phyloP scores from a whole-genome alignment of 2,888 invertebrate species.

The Sphaerophoria taeniata region DNA sequence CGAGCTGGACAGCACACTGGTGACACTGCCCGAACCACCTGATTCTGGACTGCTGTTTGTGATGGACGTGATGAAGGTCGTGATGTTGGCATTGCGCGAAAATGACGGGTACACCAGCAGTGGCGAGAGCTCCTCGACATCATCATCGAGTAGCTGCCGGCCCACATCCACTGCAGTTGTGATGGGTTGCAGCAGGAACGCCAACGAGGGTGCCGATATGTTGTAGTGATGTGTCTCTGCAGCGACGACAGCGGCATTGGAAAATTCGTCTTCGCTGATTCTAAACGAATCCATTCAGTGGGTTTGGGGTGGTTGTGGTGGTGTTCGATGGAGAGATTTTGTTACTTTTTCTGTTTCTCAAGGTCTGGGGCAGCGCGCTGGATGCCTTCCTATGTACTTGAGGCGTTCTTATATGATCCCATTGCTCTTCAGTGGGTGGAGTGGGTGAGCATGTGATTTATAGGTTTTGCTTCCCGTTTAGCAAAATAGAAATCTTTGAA shows the following conservation, averaged over 20 bases:
- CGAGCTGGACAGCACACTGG: slow-evolving; percentile 57
- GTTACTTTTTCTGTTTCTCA: no score
- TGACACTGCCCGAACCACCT: slow-evolving; percentile 53
- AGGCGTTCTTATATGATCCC: no score
- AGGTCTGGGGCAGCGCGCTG: no score
- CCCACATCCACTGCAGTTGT: slow-evolving; percentile 57
- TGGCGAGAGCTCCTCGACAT: slow-evolving; percentile 60
- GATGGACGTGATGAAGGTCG: slow-evolving; percentile 69
- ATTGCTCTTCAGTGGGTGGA: no score
- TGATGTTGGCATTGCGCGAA: slow-evolving; percentile 47
- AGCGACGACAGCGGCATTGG: slow-evolving; percentile 55
- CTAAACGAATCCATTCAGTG: slow-evolving; percentile 71
- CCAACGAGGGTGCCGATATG: slow-evolving; percentile 62
- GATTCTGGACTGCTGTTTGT: slow-evolving; percentile 74
- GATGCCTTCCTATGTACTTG: no score
- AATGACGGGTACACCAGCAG: slow-evolving; percentile 49
- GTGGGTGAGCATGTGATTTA: no score
- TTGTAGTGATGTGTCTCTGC: slow-evolving; percentile 74
- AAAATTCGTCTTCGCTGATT: slow-evolving; percentile 58
- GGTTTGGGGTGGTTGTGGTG: slow-evolving; percentile 18
- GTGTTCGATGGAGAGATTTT: no score
- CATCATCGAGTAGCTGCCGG: slow-evolving; percentile 53
- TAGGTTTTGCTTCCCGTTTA: no score
- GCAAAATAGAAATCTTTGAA: not conserved
- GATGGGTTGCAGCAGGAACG: slow-evolving; percentile 55